These are phyloP conservation scores for Frankliniella fusca DNA, from an alignment of 2,888 invertebrate genomes.

Conservation along the genomic window DNA sequence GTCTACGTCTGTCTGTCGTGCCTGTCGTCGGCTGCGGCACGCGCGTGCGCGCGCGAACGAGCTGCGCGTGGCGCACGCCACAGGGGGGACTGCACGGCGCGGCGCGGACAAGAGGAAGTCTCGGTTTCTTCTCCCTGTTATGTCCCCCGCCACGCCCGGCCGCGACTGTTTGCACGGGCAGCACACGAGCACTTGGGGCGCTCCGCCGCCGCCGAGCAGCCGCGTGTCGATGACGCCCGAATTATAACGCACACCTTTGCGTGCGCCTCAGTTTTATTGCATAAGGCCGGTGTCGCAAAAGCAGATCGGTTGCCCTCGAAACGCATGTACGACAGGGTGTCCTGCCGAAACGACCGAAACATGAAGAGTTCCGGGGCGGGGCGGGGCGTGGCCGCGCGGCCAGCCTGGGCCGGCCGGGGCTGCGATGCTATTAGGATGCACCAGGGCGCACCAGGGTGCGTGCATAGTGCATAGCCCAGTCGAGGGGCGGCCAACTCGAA, in stretches of 20 bases:
- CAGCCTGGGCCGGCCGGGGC: too few relatives aligned
- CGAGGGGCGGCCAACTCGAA: too few relatives aligned
- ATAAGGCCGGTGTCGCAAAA: neutral
- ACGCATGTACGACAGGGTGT: too few relatives aligned
- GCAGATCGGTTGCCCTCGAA: neutral
- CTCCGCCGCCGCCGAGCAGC: neutral
- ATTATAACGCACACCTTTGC: too few relatives aligned
- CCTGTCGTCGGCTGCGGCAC: neutral
- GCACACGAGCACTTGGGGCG: neutral
- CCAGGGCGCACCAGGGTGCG: too few relatives aligned
- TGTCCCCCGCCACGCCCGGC: too few relatives aligned
- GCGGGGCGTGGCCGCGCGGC: too few relatives aligned
- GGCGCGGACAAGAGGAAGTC: neutral
- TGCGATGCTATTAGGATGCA: too few relatives aligned
- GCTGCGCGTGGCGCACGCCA: neutral
- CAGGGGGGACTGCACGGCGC: neutral
- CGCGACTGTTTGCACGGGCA: neutral
- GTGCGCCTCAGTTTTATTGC: neutral
- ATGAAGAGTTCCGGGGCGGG: too few relatives aligned
- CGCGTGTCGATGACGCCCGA: too few relatives aligned
- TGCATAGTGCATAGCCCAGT: too few relatives aligned
- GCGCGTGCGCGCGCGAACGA: neutral
- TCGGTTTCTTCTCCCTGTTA: constrained; percentile 22
- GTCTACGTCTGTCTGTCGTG: neutral
- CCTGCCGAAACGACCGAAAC: too few relatives aligned